These are phyloP conservation scores for Glandiceps talaboti DNA, from an alignment of 53 echinoderm and acorn worm species.

Conservation along the genomic window DNA sequence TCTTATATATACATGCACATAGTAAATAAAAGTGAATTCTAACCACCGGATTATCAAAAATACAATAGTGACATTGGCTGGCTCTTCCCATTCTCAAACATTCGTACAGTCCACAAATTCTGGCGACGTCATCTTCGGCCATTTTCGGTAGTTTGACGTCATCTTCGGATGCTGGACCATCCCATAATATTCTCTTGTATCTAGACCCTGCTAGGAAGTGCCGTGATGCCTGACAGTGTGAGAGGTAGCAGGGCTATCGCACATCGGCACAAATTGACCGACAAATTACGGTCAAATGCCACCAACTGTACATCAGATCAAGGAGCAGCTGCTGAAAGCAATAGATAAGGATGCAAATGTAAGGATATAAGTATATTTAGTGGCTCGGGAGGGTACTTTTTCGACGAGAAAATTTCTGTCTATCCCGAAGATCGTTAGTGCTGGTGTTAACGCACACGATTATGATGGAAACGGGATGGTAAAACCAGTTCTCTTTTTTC, in stretches of 20 bases:
- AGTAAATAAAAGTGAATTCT: no score
- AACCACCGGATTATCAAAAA: no score
- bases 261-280: conserved; percentile 82
- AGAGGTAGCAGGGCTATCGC: conserved; percentile 46
- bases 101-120: not conserved
- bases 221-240: conserved; percentile 25
- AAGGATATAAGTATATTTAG: conserved; percentile 27
- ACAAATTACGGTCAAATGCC: conserved; percentile 97
- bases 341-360: conserved; percentile 99
- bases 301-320: conserved; percentile 96
- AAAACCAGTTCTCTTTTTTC: no score
- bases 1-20: no score
- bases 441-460: no score
- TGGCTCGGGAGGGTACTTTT: not conserved
- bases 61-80: no score
- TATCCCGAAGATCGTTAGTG: not conserved
- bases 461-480: no score
- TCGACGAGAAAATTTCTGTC: not conserved
- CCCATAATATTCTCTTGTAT: conserved; percentile 13
- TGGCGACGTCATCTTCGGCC: conserved; percentile 22
- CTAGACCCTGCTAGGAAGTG: conserved; percentile 12
- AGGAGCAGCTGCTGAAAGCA: conserved; percentile 98
- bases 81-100: no score
- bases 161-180: conserved; percentile 15
- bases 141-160: conserved; percentile 16